Evolutionary conservation across 2,113 vertebrate species (phyloP).

Genomic region (Gymnarchus niloticus): DNA sequence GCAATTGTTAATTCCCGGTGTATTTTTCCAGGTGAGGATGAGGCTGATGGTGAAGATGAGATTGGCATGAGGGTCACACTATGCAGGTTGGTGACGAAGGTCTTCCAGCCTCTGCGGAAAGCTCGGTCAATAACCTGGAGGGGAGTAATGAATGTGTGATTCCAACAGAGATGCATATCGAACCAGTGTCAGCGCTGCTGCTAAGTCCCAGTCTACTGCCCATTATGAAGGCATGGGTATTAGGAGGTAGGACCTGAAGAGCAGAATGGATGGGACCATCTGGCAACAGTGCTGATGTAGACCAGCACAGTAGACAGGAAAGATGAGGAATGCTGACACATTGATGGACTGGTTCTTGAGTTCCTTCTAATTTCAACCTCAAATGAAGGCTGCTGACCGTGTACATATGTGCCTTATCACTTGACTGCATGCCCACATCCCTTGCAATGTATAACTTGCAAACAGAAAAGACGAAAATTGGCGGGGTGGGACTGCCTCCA

Average conservation of each 20-base stretch:
- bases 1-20: conserved; percentile 35
- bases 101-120: conserved; percentile 65
- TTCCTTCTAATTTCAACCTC: conserved; percentile 1
- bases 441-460: conserved; percentile 17
- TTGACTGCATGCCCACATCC: not conserved
- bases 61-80: conserved; percentile 59
- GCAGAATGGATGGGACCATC: not conserved
- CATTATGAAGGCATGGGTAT: not conserved
- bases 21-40: conserved; percentile 31
- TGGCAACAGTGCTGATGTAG: not conserved
- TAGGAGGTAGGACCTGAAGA: not conserved
- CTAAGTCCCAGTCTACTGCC: not conserved
- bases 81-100: conserved; percentile 63
- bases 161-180: not conserved
- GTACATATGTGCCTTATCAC: not conserved
- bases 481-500: not conserved
- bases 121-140: conserved; percentile 60
- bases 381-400: conserved; percentile 5
- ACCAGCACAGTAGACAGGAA: not conserved
- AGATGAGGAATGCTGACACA: not conserved
- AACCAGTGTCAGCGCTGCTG: not conserved
- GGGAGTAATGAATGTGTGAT: conserved; percentile 14
- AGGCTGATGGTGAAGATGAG: conserved; percentile 31
- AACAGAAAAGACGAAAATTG: conserved; percentile 23
- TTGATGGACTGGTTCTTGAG: not conserved